phyloP scores from a whole-genome alignment of 2,113 vertebrate genomes.

The Prunella himalayana region DNA sequence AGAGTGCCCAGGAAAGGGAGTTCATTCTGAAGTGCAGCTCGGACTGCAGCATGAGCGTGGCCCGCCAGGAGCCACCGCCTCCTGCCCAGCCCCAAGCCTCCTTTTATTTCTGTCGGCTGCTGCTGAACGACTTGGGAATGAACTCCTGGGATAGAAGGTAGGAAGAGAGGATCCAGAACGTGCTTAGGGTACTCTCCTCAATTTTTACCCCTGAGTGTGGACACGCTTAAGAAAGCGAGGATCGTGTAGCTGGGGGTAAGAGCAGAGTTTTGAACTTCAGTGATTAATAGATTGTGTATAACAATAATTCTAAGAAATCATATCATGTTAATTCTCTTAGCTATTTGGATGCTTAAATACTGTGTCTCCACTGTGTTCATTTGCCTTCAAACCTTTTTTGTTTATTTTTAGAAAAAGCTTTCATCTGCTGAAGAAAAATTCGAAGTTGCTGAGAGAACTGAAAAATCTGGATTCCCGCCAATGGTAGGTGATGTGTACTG shows the following conservation, averaged over 20 bases:
- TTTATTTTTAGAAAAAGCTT: conserved; percentile 87
- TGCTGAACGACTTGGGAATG: conserved; percentile 94
- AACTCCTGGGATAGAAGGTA: conserved; percentile 99
- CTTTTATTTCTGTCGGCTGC: conserved; percentile 93
- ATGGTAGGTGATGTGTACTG: conserved; percentile 78
- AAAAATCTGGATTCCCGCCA: conserved; percentile 98
- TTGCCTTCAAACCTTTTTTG: neutral
- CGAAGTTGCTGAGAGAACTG: conserved; percentile 93
- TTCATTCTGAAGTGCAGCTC: conserved; percentile 71
- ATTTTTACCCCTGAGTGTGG: rapidly evolving
- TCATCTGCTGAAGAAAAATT: conserved; percentile 97
- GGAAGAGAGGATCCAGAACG: neutral
- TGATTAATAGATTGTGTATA: neutral
- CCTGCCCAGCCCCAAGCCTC: conserved; percentile 84
- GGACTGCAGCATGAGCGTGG: conserved; percentile 68
- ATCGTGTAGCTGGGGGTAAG: rapidly evolving
- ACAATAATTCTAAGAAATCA: neutral
- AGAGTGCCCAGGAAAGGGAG: conserved; percentile 81
- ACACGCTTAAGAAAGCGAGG: rapidly evolving
- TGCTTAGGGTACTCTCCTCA: neutral
- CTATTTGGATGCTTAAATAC: neutral
- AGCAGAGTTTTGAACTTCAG: neutral
- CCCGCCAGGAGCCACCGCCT: conserved; percentile 75
- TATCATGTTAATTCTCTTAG: neutral
- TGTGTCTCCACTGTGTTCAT: neutral